phyloP scores from a whole-genome alignment of 2,888 invertebrate genomes.

The Drosophila prostipennis region DNA sequence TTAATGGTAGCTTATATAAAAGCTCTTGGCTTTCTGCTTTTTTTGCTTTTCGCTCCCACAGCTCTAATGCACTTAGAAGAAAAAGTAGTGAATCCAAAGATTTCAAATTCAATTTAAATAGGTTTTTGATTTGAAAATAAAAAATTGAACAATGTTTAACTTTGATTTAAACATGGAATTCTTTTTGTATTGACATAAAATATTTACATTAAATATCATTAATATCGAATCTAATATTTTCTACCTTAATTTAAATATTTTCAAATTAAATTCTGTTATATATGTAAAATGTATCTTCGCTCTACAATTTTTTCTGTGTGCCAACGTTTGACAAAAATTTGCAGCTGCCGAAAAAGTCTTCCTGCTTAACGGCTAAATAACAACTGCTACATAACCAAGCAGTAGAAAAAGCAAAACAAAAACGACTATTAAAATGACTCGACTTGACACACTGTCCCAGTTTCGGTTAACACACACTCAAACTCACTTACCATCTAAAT shows the following conservation, averaged over 20 bases:
- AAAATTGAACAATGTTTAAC: too few species aligned
- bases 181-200: too few species aligned
- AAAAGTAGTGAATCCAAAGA: too few species aligned
- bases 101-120: too few species aligned
- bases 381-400: slow-evolving; percentile 24
- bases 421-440: slow-evolving; percentile 55
- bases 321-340: slow-evolving; percentile 7
- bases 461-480: slow-evolving; percentile 46
- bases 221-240: too few species aligned
- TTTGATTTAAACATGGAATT: too few species aligned
- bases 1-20: slow-evolving; percentile 60
- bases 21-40: background rate
- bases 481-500: slow-evolving; percentile 21
- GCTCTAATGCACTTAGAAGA: slow-evolving; percentile 23
- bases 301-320: too few species aligned
- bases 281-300: too few species aligned
- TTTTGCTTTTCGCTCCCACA: slow-evolving; percentile 7
- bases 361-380: slow-evolving; percentile 56
- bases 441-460: slow-evolving; percentile 78
- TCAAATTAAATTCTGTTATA: too few species aligned
- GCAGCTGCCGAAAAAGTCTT: slow-evolving; percentile 60
- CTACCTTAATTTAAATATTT: too few species aligned
- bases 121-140: too few species aligned
- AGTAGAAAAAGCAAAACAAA: slow-evolving; percentile 18
- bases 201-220: too few species aligned